Percentiles rank a stretch among this genome's conserved stretches.
Conservation (phyloP, 2,797 vertebrate species). For the Anguilla marmorata region DNA sequence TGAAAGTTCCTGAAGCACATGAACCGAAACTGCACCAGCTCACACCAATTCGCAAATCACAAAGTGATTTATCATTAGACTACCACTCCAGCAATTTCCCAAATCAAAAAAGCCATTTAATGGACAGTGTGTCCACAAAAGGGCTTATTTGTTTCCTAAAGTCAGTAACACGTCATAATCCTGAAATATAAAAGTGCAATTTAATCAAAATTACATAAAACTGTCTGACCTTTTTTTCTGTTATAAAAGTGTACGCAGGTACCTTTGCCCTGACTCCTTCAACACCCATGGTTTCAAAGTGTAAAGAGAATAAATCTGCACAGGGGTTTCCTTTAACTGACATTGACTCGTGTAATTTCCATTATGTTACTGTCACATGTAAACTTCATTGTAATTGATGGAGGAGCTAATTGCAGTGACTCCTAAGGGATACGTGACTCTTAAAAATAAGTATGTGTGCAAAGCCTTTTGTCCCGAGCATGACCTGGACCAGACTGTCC, state of each 20-base stretch:
- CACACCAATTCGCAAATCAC: neutral
- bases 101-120: neutral
- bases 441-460: neutral
- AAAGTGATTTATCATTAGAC: neutral
- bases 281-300: neutral
- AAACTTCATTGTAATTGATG: slow-evolving; percentile 15
- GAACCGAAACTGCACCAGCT: neutral
- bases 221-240: neutral
- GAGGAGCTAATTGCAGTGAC: neutral
- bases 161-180: neutral
- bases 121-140: neutral
- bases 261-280: neutral
- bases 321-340: neutral
- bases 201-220: neutral
- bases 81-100: neutral
- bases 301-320: neutral
- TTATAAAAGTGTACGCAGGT: neutral
- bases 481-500: neutral
- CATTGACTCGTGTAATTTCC: neutral
- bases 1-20: neutral
- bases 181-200: neutral
- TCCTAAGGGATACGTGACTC: neutral
- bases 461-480: neutral
- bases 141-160: neutral
- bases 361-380: slow-evolving; percentile 9